These are phyloP conservation scores for Perca fluviatilis DNA, from an alignment of 2,113 vertebrate genomes.

Conservation along the genomic window DNA sequence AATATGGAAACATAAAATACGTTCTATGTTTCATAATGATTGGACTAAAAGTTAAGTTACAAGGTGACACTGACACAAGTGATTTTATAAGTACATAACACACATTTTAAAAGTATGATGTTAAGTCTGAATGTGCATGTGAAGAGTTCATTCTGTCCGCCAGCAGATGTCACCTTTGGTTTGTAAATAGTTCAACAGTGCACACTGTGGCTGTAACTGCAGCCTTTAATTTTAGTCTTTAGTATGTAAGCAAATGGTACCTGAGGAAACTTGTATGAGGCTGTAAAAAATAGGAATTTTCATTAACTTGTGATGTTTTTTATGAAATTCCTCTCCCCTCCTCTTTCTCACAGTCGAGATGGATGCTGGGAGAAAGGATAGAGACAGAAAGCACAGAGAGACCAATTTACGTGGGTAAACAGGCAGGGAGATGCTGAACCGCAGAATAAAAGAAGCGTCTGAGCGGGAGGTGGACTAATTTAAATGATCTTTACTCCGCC, in stretches of 20 bases:
- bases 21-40: too few species aligned
- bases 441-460: slow-evolving; percentile 68
- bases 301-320: slow-evolving; percentile 11
- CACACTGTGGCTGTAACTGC: neutral
- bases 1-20: too few species aligned
- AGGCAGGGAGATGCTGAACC: slow-evolving; percentile 53
- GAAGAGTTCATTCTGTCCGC: slow-evolving; percentile 32
- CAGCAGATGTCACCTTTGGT: slow-evolving; percentile 75
- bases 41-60: too few species aligned
- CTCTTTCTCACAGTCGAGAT: slow-evolving; percentile 53
- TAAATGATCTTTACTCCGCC: slow-evolving; percentile 73
- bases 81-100: too few species aligned
- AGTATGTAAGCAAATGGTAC: neutral
- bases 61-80: too few species aligned
- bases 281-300: slow-evolving; percentile 14
- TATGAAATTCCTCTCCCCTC: slow-evolving; percentile 30
- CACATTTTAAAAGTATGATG: neutral
- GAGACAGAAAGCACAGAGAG: slow-evolving; percentile 42
- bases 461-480: slow-evolving; percentile 75
- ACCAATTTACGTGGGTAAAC: slow-evolving; percentile 75
- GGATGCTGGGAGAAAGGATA: slow-evolving; percentile 30
- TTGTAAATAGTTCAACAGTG: neutral
- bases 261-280: slow-evolving; percentile 6
- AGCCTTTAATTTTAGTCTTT: neutral
- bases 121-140: neutral